A percentile compares a stretch with the other conserved stretches of the same genome.
Evolutionary conservation across 1,140 invertebrate species (phyloP).

Genomic region (Grapholita molesta): DNA sequence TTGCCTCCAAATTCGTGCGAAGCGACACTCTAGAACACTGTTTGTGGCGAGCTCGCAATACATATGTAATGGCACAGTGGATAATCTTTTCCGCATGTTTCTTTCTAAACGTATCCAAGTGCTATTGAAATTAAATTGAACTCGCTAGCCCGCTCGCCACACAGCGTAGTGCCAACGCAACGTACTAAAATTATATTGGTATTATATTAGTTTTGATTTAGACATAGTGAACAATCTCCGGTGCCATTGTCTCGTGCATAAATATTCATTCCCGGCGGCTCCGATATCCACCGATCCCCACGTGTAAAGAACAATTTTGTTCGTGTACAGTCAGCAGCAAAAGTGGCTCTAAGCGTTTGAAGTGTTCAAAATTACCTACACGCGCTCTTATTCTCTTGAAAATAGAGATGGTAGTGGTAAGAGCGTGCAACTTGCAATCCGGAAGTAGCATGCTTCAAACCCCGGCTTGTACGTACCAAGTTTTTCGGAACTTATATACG

Average conservation of each 20-base stretch:
- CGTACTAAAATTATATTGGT: background rate
- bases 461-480: no score
- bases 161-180: background rate
- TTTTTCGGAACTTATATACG: no score
- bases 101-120: background rate
- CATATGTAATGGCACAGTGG: background rate
- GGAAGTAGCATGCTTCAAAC: no score
- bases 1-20: background rate
- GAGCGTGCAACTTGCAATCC: no score
- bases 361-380: no score
- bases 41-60: background rate
- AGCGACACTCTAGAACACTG: background rate
- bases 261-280: background rate
- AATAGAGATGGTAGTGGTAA: no score
- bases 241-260: background rate
- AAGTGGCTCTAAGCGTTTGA: no score
- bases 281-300: background rate
- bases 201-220: background rate
- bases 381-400: no score
- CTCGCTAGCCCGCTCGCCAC: background rate
- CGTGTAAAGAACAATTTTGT: background rate
- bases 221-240: background rate
- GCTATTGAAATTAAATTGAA: background rate
- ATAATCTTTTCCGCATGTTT: background rate
- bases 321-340: no score